Evolutionary conservation across 2,888 invertebrate species (phyloP).

Genomic region (Ophioninae sp.): DNA sequence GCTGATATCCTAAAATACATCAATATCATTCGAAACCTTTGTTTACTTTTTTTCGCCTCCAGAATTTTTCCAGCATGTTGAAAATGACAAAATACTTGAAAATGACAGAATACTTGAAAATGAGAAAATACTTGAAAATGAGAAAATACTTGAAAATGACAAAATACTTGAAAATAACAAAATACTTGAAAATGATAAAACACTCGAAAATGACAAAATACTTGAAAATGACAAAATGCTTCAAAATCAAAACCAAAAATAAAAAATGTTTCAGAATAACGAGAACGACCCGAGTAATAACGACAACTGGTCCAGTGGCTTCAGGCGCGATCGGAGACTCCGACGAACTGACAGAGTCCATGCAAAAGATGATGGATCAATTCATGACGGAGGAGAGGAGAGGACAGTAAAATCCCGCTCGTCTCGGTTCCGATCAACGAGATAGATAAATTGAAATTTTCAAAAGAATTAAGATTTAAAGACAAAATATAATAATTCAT

Average conservation of each 20-base stretch:
- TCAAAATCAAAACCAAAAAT: background rate
- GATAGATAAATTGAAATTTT: slow-evolving; percentile 55
- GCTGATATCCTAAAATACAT: no score
- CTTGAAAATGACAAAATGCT: no score
- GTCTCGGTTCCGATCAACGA: slow-evolving; percentile 49
- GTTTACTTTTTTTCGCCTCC: background rate
- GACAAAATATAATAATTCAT: slow-evolving; percentile 21
- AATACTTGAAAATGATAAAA: no score
- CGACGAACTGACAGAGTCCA: slow-evolving; percentile 81
- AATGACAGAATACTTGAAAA: background rate
- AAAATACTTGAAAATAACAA: background rate
- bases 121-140: no score
- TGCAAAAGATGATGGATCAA: slow-evolving; percentile 83
- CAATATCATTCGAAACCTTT: no score
- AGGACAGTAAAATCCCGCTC: slow-evolving; percentile 74
- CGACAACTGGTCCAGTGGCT: slow-evolving; percentile 75
- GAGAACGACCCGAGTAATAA: slow-evolving; percentile 81
- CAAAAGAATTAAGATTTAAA: slow-evolving; percentile 33
- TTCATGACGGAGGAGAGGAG: slow-evolving; percentile 83
- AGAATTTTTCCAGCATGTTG: background rate
- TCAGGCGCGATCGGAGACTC: slow-evolving; percentile 69
- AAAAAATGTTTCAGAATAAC: slow-evolving; percentile 78
- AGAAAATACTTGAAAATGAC: background rate
- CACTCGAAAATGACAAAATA: background rate
- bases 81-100: no score